phyloP scores from a whole-genome alignment of 2,888 invertebrate genomes.

The Melanostoma mellinum region DNA sequence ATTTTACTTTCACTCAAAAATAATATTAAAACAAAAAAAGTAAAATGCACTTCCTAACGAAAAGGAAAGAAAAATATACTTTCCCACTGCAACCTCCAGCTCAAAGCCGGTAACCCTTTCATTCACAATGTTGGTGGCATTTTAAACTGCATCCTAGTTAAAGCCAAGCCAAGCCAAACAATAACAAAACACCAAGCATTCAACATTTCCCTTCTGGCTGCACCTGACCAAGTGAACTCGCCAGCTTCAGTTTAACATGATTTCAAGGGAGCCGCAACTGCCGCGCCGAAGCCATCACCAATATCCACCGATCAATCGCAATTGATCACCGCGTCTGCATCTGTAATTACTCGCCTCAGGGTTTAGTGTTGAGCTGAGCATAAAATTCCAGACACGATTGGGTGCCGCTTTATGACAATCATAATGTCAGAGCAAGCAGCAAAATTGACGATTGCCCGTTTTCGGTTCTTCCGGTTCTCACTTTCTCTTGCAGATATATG shows the following conservation, averaged over 20 bases:
- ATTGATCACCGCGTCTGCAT: slow-evolving; percentile 65
- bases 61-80: slow-evolving; percentile 34
- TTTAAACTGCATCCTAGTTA: slow-evolving; percentile 66
- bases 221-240: slow-evolving; percentile 69
- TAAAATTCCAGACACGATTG: slow-evolving; percentile 57
- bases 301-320: slow-evolving; percentile 56
- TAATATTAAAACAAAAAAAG: slow-evolving; percentile 2
- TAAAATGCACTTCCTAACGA: slow-evolving; percentile 29
- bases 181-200: slow-evolving; percentile 27
- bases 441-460: slow-evolving; percentile 61
- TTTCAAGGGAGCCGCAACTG: slow-evolving; percentile 54
- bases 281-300: background rate
- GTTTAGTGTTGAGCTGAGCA: slow-evolving; percentile 18
- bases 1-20: slow-evolving; percentile 64
- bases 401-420: slow-evolving; percentile 62
- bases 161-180: slow-evolving; percentile 11
- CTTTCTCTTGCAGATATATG: slow-evolving; percentile 55
- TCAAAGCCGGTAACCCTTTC: slow-evolving; percentile 45
- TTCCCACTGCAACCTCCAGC: slow-evolving; percentile 44
- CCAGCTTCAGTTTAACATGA: slow-evolving; percentile 44
- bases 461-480: slow-evolving; percentile 70
- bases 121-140: slow-evolving; percentile 64
- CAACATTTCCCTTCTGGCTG: slow-evolving; percentile 66
- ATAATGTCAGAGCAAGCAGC: slow-evolving; percentile 63
- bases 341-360: slow-evolving; percentile 60